Conservation (phyloP, 2,113 vertebrate species). For the Arizona elegans region DNA sequence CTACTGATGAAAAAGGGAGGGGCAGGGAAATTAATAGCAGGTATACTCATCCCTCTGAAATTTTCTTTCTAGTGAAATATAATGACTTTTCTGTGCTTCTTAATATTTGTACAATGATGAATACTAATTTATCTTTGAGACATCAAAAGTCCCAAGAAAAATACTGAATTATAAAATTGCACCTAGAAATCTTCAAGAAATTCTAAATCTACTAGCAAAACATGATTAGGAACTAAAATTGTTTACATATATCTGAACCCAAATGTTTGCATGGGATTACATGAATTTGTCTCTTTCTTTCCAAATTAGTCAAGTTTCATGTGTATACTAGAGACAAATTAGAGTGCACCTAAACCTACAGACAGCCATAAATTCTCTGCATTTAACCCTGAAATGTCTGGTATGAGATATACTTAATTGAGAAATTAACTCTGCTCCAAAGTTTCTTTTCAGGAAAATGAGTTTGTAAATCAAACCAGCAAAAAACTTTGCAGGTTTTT, state of each 20-base stretch:
- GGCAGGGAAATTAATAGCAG: background rate
- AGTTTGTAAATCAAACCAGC: background rate
- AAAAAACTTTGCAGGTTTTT: no score
- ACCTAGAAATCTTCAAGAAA: background rate
- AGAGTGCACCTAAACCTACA: accelerated
- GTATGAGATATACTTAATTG: background rate
- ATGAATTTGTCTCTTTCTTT: background rate
- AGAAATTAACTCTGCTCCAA: background rate
- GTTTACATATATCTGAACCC: background rate
- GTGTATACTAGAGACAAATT: background rate
- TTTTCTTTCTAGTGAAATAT: background rate
- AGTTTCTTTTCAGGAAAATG: background rate
- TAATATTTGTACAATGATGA: background rate
- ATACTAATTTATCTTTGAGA: background rate
- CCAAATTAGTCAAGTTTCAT: background rate
- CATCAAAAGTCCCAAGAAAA: background rate
- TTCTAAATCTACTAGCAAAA: background rate
- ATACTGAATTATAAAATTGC: background rate
- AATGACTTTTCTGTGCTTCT: background rate
- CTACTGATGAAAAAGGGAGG: background rate
- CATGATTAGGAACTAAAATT: background rate
- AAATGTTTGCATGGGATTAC: background rate
- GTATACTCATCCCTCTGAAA: background rate
- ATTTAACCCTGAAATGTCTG: background rate
- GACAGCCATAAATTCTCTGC: background rate